Percentiles rank a stretch among this genome's conserved stretches.
Conservation (phyloP, 2,797 vertebrate genomes). For the Austrolebias charrua region DNA sequence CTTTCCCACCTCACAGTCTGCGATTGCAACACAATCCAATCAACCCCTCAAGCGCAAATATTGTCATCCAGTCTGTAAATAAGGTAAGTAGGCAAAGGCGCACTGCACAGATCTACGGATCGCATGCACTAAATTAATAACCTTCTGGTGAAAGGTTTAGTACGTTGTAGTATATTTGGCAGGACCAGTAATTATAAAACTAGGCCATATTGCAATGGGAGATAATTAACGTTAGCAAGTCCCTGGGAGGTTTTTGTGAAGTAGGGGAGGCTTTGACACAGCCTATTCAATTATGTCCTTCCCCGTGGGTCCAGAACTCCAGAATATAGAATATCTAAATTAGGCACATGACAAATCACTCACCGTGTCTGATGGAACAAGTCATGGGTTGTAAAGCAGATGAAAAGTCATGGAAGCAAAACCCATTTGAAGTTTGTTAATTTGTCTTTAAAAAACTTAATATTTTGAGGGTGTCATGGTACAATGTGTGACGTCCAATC, state of each 20-base stretch:
- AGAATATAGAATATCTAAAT: slow-evolving; percentile 82
- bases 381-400: slow-evolving; percentile 54
- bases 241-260: slow-evolving; percentile 76
- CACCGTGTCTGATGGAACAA: slow-evolving; percentile 63
- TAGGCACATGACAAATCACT: slow-evolving; percentile 79
- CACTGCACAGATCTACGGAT: slow-evolving; percentile 36
- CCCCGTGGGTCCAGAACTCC: slow-evolving; percentile 74
- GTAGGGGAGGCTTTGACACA: slow-evolving; percentile 79
- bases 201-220: slow-evolving; percentile 86
- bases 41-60: slow-evolving; percentile 37
- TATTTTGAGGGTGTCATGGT: background rate
- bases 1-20: slow-evolving; percentile 20
- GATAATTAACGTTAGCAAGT: slow-evolving; percentile 83
- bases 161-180: slow-evolving; percentile 81
- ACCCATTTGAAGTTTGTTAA: slow-evolving; percentile 16
- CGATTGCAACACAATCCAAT: slow-evolving; percentile 34
- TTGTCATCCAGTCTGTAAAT: slow-evolving; percentile 59
- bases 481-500: slow-evolving; percentile 1
- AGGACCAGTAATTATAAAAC: slow-evolving; percentile 88
- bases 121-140: slow-evolving; percentile 63
- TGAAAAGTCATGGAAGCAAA: slow-evolving; percentile 33
- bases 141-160: slow-evolving; percentile 66
- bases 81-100: slow-evolving; percentile 49
- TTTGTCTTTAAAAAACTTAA: slow-evolving; percentile 16
- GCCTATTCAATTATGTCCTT: slow-evolving; percentile 85